Evolutionary conservation across 2,113 vertebrate species (phyloP).

Genomic region (Heterotilapia buettikoferi): DNA sequence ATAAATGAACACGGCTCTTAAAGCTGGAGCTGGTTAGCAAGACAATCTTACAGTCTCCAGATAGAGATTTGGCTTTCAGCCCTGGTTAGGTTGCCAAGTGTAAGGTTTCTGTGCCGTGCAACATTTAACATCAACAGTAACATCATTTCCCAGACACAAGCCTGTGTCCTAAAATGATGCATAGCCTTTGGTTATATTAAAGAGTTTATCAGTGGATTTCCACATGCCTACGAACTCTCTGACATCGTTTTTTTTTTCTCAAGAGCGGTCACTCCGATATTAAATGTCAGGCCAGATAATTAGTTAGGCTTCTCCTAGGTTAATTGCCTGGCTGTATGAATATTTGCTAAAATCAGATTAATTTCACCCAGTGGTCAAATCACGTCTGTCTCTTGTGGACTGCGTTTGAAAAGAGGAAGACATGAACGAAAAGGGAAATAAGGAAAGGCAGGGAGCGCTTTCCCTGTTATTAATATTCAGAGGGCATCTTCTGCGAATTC

Average conservation of each 20-base stretch:
- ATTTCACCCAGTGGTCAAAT: not conserved
- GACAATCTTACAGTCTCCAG: conserved; percentile 46
- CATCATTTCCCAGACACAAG: conserved; percentile 33
- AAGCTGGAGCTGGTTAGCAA: conserved; percentile 59
- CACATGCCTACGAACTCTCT: not conserved
- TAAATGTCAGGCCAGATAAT: not conserved
- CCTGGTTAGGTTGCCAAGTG: conserved; percentile 41
- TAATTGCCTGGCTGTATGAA: not conserved
- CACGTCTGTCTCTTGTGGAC: not conserved
- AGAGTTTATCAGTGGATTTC: conserved; percentile 3
- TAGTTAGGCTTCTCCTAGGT: not conserved
- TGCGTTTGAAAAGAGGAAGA: not conserved
- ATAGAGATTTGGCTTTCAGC: conserved; percentile 44
- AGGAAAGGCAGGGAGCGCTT: not conserved
- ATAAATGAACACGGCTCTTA: conserved; percentile 51
- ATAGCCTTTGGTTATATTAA: not conserved
- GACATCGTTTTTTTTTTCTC: not conserved
- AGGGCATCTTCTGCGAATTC: conserved; percentile 29
- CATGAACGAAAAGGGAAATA: conserved; percentile 11
- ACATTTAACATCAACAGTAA: conserved; percentile 45
- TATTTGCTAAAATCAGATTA: not conserved
- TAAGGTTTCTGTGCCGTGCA: conserved; percentile 39
- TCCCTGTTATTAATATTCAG: conserved; percentile 56
- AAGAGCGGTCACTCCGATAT: not conserved
- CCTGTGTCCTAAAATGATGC: not conserved